These are phyloP conservation scores for Bolinopsis microptera DNA, from an alignment of 37 sponge, comb jelly and placozoan genomes.

Conservation along the genomic window DNA sequence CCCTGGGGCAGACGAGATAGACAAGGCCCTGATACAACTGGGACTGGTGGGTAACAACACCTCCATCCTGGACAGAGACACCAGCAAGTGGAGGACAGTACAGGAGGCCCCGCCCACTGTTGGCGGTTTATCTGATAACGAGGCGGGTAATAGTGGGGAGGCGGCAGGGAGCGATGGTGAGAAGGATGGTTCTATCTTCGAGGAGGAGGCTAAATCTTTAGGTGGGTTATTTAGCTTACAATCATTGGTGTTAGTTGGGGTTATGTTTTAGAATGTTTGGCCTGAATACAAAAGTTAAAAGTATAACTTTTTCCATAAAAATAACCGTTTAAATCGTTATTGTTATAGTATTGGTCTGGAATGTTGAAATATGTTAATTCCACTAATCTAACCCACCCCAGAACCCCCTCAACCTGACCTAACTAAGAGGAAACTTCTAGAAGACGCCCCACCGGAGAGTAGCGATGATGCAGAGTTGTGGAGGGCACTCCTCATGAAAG, in stretches of 20 bases:
- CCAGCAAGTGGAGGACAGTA: constrained; percentile 40
- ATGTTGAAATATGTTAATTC: too few relatives aligned
- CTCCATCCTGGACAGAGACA: not conserved
- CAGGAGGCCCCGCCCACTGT: not conserved
- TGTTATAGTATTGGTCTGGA: too few relatives aligned
- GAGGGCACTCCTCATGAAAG: constrained; percentile 18
- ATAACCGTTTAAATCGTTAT: too few relatives aligned
- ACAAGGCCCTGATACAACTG: constrained; percentile 41
- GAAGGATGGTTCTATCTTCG: not conserved
- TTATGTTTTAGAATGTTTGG: too few relatives aligned
- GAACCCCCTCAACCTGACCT: not conserved
- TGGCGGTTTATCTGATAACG: too few relatives aligned
- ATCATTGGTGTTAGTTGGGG: too few relatives aligned
- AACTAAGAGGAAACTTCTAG: constrained; percentile 24
- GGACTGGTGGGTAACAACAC: constrained; percentile 15
- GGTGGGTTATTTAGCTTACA: not conserved
- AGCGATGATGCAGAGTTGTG: constrained; percentile 10
- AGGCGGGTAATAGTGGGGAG: not conserved
- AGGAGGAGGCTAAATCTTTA: not conserved
- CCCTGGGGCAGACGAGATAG: constrained; percentile 39
- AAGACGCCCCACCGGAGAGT: not conserved
- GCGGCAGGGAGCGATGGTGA: not conserved
- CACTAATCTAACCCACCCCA: not conserved
- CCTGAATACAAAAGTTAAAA: too few relatives aligned
- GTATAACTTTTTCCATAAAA: too few relatives aligned